phyloP scores from a whole-genome alignment of 2,888 invertebrate genomes.

The Oscheius sp. region DNA sequence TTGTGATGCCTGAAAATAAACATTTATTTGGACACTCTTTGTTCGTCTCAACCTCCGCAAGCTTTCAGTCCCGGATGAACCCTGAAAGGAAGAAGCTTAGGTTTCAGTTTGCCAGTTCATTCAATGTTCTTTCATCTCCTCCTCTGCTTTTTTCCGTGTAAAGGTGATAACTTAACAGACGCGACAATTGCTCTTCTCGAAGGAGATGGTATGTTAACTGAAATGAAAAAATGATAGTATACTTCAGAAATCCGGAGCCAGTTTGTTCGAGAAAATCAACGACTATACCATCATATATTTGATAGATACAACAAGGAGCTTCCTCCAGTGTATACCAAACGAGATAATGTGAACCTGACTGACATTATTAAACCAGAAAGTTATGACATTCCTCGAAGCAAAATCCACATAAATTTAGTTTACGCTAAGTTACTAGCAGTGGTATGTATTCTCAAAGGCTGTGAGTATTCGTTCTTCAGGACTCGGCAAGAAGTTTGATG shows the following conservation, averaged over 20 bases:
- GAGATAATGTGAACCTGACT: background rate
- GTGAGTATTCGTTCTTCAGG: background rate
- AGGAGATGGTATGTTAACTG: background rate
- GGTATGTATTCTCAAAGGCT: background rate
- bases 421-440: slow-evolving; percentile 30
- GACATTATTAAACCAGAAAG: slow-evolving; percentile 5
- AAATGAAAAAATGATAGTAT: too few species aligned
- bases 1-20: background rate
- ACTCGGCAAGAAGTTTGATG: slow-evolving; percentile 22
- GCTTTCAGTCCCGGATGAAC: background rate
- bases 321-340: slow-evolving; percentile 19
- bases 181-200: background rate
- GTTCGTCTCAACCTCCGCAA: background rate
- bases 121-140: slow-evolving; percentile 1
- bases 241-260: slow-evolving; percentile 1
- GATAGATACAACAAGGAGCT: slow-evolving; percentile 22
- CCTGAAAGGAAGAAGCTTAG: background rate
- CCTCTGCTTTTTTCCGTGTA: background rate
- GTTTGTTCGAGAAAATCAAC: slow-evolving; percentile 25
- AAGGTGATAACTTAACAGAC: background rate
- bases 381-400: slow-evolving; percentile 11
- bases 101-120: background rate
- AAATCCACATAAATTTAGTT: slow-evolving; percentile 1
- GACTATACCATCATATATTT: slow-evolving; percentile 13
- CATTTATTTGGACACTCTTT: background rate